These are phyloP conservation scores for Melinopterus prodromus DNA, from an alignment of 2,888 invertebrate species.

Conservation along the genomic window DNA sequence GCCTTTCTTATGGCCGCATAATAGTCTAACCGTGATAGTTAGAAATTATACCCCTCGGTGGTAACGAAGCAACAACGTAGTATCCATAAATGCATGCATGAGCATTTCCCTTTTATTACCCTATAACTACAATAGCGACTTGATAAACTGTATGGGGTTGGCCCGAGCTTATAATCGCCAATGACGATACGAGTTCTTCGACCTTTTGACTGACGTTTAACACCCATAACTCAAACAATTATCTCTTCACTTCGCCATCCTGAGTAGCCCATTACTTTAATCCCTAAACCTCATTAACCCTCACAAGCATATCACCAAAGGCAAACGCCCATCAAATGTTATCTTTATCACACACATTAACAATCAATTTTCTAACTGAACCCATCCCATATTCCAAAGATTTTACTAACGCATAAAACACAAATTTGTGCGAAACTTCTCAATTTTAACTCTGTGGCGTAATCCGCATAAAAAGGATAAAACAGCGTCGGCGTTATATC, in stretches of 20 bases:
- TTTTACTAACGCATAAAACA: neutral
- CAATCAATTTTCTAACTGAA: neutral
- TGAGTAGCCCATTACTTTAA: neutral
- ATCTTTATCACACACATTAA: neutral
- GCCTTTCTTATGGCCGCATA: neutral
- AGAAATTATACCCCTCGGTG: neutral
- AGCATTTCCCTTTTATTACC: neutral
- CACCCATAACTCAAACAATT: neutral
- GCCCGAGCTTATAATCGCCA: neutral
- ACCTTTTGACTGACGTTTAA: neutral
- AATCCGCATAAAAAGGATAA: neutral
- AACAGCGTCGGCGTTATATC: constrained; percentile 16
- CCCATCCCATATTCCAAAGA: neutral
- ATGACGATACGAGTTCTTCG: neutral
- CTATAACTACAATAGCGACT: neutral
- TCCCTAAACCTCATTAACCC: neutral
- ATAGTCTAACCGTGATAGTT: no score
- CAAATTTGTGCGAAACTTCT: no score
- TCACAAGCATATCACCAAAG: neutral
- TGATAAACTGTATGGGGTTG: neutral
- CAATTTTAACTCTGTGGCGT: neutral
- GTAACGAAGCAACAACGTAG: neutral
- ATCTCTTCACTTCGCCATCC: neutral
- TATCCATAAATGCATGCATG: neutral
- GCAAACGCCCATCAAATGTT: neutral